Base-by-base conservation (phyloP, 64 coral and sea anemone species). In the Pocillopora verrucosa region DNA sequence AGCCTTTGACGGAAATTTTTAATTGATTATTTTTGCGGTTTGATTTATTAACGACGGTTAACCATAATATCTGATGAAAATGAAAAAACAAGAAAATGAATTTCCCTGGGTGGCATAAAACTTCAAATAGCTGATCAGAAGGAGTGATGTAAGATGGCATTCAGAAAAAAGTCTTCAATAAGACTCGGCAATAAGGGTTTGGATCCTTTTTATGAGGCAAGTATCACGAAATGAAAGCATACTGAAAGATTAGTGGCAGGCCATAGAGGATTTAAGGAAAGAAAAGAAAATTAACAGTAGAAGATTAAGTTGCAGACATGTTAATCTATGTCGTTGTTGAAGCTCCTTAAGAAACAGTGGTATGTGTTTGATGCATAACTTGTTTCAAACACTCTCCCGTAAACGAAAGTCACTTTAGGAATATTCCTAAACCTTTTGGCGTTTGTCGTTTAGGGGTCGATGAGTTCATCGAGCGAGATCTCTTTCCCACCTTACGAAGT, bases 401-500 rank as follows among this genome's bases (percentile, higher is more conserved):
- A 51, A 51, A 51, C 41, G 41, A 51, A 51, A 51, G 41, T 51
- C 41, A 51, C 41, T 51, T 51, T 51, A 51, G 7, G 7, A 51
- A 15, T 63, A 17, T 15, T 70, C 6, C 9, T n/a, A n/a, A 24
- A 67, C 14, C 12, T 45, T 68, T 41, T 80, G 41, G 25, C 73
- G 16, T 19, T 61, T 85, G 76, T 15, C 59, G 24, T 76, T 3
- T 77, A 96, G 95, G 90, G 95, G 26, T 96, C 95, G 16, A 93
- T 96, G 37, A 96, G 95, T 87, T 96, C 95, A 15, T 96, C 95
- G 1, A 96, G 95, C 37, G 95, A 96, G 59, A 89, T 96, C 62
- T 96, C 95, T 0, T 93, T 96, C 38, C 95, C 95, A 16, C 95
- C 95, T 17, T 96, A 96, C 73, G 95, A 96, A 60, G 95, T 96